Conservation (phyloP, 2,113 vertebrate species). For the Parotia lawesii region DNA sequence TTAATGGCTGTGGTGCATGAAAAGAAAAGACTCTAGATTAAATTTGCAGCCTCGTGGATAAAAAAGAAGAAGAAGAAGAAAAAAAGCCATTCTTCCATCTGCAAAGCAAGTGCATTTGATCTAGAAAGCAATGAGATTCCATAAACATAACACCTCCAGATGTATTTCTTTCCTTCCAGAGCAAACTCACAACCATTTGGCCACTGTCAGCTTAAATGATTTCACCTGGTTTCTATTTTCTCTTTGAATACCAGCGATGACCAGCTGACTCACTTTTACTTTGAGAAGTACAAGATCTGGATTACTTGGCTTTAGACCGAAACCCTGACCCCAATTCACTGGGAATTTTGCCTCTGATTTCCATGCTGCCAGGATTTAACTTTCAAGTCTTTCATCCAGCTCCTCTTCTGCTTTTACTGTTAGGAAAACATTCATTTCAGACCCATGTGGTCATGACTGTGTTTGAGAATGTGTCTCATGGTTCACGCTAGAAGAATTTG, state of each 20-base stretch:
- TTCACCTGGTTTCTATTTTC: constrained; percentile 5
- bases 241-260: neutral
- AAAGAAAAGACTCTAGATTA: neutral
- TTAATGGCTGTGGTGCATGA: neutral
- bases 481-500: neutral
- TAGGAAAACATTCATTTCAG: neutral
- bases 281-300: neutral
- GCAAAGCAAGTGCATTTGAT: neutral
- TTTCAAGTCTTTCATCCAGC: neutral
- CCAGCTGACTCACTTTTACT: neutral
- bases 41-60: neutral
- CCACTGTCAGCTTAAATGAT: neutral
- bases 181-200: neutral
- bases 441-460: neutral
- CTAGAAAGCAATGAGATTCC: neutral
- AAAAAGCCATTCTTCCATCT: neutral
- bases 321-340: neutral
- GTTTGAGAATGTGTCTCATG: neutral
- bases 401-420: neutral
- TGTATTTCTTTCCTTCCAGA: neutral
- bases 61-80: neutral
- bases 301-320: neutral
- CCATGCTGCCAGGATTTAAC: neutral
- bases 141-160: neutral
- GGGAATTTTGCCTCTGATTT: neutral